Percentiles rank a stretch among this genome's conserved stretches.
Evolutionary conservation across 2,113 vertebrate genomes (phyloP).

Genomic region (Alethe diademata): DNA sequence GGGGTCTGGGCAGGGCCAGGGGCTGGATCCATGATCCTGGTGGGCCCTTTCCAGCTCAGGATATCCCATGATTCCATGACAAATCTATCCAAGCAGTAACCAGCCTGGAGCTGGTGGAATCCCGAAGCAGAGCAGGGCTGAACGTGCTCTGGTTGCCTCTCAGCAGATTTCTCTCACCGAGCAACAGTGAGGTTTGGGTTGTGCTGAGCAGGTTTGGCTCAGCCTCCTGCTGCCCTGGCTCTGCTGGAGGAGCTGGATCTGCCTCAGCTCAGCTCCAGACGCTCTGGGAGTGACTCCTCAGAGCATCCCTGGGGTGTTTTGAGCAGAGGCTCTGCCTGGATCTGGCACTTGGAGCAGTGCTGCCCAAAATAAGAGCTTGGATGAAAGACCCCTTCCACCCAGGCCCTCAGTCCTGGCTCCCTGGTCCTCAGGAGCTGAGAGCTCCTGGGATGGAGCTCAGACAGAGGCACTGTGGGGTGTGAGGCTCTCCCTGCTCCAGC

Average conservation of each 20-base stretch:
- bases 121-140: not conserved
- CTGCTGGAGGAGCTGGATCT: not conserved
- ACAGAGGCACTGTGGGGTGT: fast-evolving
- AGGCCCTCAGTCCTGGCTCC: not conserved
- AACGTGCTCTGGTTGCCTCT: not conserved
- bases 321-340: not conserved
- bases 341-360: not conserved
- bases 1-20: not conserved
- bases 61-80: not conserved
- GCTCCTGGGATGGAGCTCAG: not conserved
- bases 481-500: not conserved
- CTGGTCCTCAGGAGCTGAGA: fast-evolving
- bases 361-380: not conserved
- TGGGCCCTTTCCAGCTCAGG: not conserved
- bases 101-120: not conserved
- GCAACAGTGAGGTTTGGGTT: not conserved
- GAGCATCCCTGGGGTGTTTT: not conserved
- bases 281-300: not conserved
- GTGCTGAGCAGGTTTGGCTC: not conserved
- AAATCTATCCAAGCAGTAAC: not conserved
- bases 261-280: not conserved
- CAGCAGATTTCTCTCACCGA: not conserved
- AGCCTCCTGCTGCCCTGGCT: not conserved
- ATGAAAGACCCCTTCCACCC: not conserved
- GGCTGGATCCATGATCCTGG: not conserved